Percentiles rank a stretch among this genome's conserved stretches.
phyloP scores from a whole-genome alignment of 2,113 vertebrate genomes.

The Vulpes vulpes region DNA sequence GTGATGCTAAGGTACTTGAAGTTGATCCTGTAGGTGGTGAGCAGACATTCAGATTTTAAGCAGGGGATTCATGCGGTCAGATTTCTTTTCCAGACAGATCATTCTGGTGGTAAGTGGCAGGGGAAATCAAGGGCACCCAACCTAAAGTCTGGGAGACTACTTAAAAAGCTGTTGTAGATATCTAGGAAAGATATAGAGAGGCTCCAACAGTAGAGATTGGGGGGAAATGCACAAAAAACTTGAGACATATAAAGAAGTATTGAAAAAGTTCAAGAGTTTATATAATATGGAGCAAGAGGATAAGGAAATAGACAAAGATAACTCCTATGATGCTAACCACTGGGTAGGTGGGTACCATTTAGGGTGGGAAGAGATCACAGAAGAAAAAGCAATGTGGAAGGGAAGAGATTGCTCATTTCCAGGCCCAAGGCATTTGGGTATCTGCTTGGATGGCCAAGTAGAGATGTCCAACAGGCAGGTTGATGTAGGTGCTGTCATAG shows the following conservation, averaged over 20 bases:
- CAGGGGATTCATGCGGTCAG: neutral
- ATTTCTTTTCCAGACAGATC: neutral
- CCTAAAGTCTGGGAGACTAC: neutral
- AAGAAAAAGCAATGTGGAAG: neutral
- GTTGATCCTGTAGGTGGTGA: neutral
- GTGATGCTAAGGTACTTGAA: neutral
- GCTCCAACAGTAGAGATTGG: no score
- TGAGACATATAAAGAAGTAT: neutral
- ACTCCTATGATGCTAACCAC: neutral
- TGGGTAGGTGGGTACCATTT: neutral
- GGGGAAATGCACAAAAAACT: neutral
- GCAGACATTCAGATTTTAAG: neutral
- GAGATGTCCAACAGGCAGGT: neutral
- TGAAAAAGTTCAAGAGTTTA: neutral
- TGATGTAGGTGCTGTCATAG: neutral
- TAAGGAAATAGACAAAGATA: neutral
- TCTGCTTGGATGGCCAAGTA: neutral
- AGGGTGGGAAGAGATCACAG: neutral
- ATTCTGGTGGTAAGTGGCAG: neutral
- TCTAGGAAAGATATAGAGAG: neutral
- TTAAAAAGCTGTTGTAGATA: neutral
- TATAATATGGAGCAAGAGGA: neutral
- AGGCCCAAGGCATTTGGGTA: no score
- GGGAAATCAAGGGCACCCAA: neutral
- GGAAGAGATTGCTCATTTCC: neutral